These are phyloP conservation scores for Penaeus vannamei DNA, from an alignment of 1,140 invertebrate genomes.

Conservation along the genomic window DNA sequence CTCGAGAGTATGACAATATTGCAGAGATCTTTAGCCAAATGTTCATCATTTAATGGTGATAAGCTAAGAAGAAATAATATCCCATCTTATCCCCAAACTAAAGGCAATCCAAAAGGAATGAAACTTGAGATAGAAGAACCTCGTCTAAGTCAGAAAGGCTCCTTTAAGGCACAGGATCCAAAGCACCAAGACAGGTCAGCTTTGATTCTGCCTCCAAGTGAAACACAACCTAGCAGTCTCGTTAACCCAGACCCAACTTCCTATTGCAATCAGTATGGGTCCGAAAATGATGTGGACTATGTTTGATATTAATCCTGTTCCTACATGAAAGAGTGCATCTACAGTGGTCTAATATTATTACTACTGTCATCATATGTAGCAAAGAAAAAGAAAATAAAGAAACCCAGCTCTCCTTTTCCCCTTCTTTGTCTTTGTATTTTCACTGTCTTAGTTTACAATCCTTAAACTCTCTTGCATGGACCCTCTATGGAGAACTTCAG, in stretches of 20 bases:
- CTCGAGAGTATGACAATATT: conserved; percentile 8
- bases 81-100: neutral
- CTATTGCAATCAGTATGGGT: conserved; percentile 54
- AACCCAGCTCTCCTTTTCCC: neutral
- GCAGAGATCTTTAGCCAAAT: neutral
- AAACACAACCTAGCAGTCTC: conserved; percentile 31
- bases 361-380: too few relatives aligned
- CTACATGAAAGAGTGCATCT: too few relatives aligned
- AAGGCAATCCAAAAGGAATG: neutral
- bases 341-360: too few relatives aligned
- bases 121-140: neutral
- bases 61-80: neutral
- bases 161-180: too few relatives aligned
- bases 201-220: neutral
- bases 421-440: neutral
- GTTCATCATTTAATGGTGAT: neutral
- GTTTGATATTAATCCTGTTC: conserved; percentile 22
- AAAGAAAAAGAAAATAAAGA: too few relatives aligned
- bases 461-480: conserved; percentile 26
- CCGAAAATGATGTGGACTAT: conserved; percentile 54
- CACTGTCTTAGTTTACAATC: too few relatives aligned
- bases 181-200: too few relatives aligned
- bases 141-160: too few relatives aligned
- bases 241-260: conserved; percentile 43
- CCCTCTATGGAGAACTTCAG: conserved; percentile 43